Percentiles rank a stretch among this genome's conserved stretches.
Conservation (phyloP, 2,888 invertebrate genomes). For the Philhelius pedissequus region DNA sequence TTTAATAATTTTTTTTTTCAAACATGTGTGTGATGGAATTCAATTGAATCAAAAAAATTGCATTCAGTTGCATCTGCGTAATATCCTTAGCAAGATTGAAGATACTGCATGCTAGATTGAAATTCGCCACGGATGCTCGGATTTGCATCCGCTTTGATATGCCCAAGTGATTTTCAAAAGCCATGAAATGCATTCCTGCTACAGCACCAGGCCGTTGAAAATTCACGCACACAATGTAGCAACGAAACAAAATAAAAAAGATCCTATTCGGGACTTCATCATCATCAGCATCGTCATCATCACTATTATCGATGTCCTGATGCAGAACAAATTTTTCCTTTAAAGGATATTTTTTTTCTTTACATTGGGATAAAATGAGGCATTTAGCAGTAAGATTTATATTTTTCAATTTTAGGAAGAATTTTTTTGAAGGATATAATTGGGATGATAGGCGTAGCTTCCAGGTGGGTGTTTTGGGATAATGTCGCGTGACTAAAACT, state of each 20-base stretch:
- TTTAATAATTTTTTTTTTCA: not conserved
- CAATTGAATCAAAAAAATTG: not conserved
- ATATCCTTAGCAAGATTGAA: not conserved
- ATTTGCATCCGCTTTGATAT: constrained; percentile 66
- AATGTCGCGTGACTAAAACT: constrained; percentile 65
- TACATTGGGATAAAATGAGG: not conserved
- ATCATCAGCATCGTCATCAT: constrained; percentile 38
- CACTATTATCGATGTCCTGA: constrained; percentile 61
- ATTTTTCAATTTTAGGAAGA: constrained; percentile 5
- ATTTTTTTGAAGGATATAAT: constrained; percentile 58
- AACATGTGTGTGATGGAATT: constrained; percentile 18
- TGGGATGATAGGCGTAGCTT: constrained; percentile 56
- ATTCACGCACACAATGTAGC: constrained; percentile 45
- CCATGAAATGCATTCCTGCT: constrained; percentile 32
- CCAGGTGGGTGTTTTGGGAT: constrained; percentile 64
- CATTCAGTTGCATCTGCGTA: constrained; percentile 47
- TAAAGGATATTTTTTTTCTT: not conserved
- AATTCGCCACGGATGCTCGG: constrained; percentile 63
- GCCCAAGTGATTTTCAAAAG: constrained; percentile 62
- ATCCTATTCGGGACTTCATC: not conserved
- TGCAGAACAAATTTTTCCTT: constrained; percentile 49
- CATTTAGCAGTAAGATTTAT: constrained; percentile 4
- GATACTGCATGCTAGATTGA: constrained; percentile 18
- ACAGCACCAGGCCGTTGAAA: constrained; percentile 66
- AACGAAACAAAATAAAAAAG: not conserved